Percentiles rank a stretch among this genome's conserved stretches.
phyloP scores from a whole-genome alignment of 2,113 vertebrate species.

The Acanthochromis polyacanthus region DNA sequence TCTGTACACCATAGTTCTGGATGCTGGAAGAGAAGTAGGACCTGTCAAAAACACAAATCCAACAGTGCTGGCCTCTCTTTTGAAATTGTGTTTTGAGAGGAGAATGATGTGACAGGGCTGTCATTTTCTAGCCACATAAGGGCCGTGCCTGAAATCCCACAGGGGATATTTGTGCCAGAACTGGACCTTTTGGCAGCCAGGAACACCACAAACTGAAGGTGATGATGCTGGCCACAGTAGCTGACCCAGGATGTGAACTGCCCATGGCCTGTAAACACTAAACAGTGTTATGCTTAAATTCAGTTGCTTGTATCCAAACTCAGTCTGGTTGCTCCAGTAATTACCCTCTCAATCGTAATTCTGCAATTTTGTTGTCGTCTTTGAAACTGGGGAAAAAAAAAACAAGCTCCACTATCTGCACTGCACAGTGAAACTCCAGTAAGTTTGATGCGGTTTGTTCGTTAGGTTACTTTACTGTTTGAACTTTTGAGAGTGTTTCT shows the following conservation, averaged over 20 bases:
- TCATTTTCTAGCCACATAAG: slow-evolving; percentile 65
- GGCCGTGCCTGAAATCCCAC: slow-evolving; percentile 46
- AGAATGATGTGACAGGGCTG: slow-evolving; percentile 40
- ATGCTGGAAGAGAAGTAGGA: neutral
- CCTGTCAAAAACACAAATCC: slow-evolving; percentile 21
- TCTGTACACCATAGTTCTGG: neutral
- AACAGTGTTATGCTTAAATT: neutral
- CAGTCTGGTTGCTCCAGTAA: slow-evolving; percentile 1
- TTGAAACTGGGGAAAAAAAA: slow-evolving; percentile 10
- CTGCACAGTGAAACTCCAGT: slow-evolving; percentile 1
- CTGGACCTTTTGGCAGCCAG: slow-evolving; percentile 43
- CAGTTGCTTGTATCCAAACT: neutral
- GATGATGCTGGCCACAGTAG: slow-evolving; percentile 43
- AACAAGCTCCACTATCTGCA: neutral
- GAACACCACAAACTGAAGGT: slow-evolving; percentile 53
- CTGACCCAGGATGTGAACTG: slow-evolving; percentile 38
- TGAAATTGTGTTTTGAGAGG: slow-evolving; percentile 38
- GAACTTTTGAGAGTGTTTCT: slow-evolving; percentile 19
- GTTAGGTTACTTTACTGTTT: slow-evolving; percentile 26
- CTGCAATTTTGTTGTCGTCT: neutral
- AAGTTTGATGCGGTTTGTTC: slow-evolving; percentile 29
- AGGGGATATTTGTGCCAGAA: slow-evolving; percentile 52
- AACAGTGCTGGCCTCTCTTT: slow-evolving; percentile 17
- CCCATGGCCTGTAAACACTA: slow-evolving; percentile 16
- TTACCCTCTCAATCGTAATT: neutral